phyloP scores from a whole-genome alignment of 2,888 invertebrate species.

The Drosophila nr. medialis region DNA sequence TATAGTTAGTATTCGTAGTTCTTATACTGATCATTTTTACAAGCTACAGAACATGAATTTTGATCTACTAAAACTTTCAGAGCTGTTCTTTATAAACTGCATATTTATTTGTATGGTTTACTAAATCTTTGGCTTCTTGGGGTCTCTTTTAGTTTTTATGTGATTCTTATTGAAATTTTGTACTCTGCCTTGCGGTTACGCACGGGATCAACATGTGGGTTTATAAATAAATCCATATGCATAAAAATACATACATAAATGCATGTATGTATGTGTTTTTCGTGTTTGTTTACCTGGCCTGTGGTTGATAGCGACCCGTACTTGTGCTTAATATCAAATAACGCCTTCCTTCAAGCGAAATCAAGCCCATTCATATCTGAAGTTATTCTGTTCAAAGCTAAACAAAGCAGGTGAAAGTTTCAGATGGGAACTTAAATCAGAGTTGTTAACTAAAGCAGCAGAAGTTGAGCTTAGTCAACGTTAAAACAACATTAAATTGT shows the following conservation, averaged over 20 bases:
- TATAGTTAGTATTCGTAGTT: too few species aligned
- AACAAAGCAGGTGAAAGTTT: conserved; percentile 34
- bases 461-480: neutral
- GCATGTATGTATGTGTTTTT: neutral
- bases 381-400: conserved; percentile 18
- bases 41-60: neutral
- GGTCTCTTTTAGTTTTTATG: conserved; percentile 11
- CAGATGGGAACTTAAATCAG: neutral
- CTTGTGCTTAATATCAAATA: conserved; percentile 72
- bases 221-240: conserved; percentile 37
- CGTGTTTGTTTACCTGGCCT: conserved; percentile 50
- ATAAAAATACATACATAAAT: neutral
- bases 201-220: conserved; percentile 44
- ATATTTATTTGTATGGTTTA: conserved; percentile 2
- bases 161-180: conserved; percentile 59
- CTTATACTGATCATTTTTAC: neutral
- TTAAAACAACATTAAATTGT: neutral
- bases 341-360: conserved; percentile 39
- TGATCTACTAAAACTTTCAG: neutral
- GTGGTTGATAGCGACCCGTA: conserved; percentile 55
- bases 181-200: conserved; percentile 62
- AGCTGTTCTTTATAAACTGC: neutral
- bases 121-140: conserved; percentile 12
- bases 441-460: neutral
- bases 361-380: conserved; percentile 12